Percentiles rank a stretch among this genome's conserved stretches.
These are phyloP conservation scores for Hormaphis cornu DNA, from an alignment of 1,140 invertebrate genomes.

Conservation along the genomic window DNA sequence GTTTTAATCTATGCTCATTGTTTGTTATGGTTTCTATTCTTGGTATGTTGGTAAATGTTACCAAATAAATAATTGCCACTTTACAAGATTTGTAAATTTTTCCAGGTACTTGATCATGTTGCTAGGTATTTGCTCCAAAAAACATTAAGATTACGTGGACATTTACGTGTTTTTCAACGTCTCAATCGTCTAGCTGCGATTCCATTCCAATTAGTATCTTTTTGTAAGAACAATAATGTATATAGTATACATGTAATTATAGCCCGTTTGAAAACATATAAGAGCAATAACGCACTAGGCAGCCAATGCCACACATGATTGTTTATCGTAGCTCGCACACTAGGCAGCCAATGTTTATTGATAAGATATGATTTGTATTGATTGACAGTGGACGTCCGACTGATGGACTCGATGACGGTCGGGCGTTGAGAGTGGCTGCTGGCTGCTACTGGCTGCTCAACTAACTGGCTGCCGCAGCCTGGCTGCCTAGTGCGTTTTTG, in stretches of 20 bases:
- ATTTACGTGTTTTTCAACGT: background rate
- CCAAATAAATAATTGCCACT: background rate
- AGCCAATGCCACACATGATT: too few relatives aligned
- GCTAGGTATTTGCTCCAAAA: background rate
- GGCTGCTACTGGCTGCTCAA: conserved; percentile 9
- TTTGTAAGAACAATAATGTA: background rate
- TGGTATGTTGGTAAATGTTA: background rate
- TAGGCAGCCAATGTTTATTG: background rate
- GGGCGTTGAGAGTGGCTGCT: background rate
- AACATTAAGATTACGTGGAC: conserved; percentile 14
- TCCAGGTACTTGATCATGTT: conserved; percentile 15
- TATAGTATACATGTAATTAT: background rate
- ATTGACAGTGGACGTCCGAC: background rate
- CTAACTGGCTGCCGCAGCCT: background rate
- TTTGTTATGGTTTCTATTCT: conserved; percentile 20
- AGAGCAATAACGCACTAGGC: too few relatives aligned
- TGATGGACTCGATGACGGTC: background rate
- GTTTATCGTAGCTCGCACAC: too few relatives aligned
- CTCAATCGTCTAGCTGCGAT: background rate
- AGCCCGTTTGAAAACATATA: background rate
- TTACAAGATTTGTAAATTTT: background rate
- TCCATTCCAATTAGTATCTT: conserved; percentile 18
- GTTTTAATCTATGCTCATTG: conserved; percentile 11
- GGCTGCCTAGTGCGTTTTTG: background rate
- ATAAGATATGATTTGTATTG: conserved; percentile 11